Evolutionary conservation across 2,113 vertebrate species (phyloP), one percentile per base, ranked within the genome.

Genomic region (Actenoides hombroni): DNA sequence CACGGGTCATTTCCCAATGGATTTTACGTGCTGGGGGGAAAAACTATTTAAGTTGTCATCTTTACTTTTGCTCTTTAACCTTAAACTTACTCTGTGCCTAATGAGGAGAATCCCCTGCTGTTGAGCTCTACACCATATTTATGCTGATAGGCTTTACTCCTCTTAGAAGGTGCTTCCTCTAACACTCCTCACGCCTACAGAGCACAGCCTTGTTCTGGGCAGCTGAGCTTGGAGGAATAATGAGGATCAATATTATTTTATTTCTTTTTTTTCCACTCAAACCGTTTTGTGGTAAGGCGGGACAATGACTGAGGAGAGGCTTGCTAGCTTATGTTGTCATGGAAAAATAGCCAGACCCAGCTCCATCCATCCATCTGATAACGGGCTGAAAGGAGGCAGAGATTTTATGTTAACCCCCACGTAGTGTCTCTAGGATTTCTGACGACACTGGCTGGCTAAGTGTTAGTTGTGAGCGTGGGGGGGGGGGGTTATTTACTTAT

Each of bases 21-120:
- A 33, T 68, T 68, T 84, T 70, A 64, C 93, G 25, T 89, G 51
- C 89, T 69, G 76, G 71, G 73, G 65, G 83, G 37, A 37, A 37
- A 44, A 96, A 54, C 88, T 97, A 95, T 91, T 95, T 78, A 92
- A 93, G 81, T 10, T 3, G 39, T 80, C 60, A n/a, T 35, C 76
- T 83, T 83, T 56, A 42, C 40, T 37, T 75, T 35, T 44, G 19
- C 37, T 63, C 56, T 84, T 93, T 75, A 91, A 93, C 70, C 88
- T 94, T 78, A 78, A 87, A 77, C 26, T 61, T 86, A 33, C 8
- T 3, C 16, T 21, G 92, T 93, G 84, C 92, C 91, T 85, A 31
- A 57, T 11, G 19, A 79, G 89, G 48, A 93, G 63, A 86, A 70
- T 39, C 61, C 61, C 53, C 49, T 49, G 12, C 21, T 24, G n/a